Evolutionary conservation across 2,797 vertebrate genomes (phyloP).

Genomic region (Poeciliopsis paucimaculata): DNA sequence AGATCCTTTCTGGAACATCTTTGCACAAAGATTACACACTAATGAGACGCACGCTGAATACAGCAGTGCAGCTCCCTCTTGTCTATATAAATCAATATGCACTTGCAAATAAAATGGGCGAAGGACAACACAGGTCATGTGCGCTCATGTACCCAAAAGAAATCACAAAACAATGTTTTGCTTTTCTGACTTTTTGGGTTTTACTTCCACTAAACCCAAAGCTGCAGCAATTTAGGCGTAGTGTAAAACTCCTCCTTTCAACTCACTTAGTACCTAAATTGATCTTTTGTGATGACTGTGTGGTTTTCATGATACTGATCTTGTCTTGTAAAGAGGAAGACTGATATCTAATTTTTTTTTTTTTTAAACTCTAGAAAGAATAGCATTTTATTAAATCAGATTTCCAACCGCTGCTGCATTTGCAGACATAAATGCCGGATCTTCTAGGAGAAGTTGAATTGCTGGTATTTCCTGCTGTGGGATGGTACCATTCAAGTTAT

Average conservation of each 20-base stretch:
- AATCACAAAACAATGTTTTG: neutral
- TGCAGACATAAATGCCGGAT: conserved; percentile 65
- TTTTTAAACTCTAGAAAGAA: conserved; percentile 15
- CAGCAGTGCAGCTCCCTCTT: neutral
- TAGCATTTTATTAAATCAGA: conserved; percentile 71
- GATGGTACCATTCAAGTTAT: conserved; percentile 70
- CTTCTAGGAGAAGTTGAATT: conserved; percentile 51
- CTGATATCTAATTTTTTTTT: conserved; percentile 2
- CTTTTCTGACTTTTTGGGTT: neutral
- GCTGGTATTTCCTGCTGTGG: conserved; percentile 74
- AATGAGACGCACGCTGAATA: neutral
- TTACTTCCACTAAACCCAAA: neutral
- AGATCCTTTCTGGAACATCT: neutral
- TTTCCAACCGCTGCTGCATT: conserved; percentile 61
- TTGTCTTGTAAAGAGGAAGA: neutral
- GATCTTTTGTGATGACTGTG: neutral
- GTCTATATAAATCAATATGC: neutral
- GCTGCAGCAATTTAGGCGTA: neutral
- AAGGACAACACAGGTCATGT: neutral
- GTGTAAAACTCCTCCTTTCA: neutral
- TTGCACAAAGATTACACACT: neutral
- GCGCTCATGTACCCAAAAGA: neutral
- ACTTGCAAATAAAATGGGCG: neutral
- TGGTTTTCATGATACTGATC: neutral
- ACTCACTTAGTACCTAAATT: neutral